Evolutionary conservation across 2,888 invertebrate species (phyloP).

Genomic region (Lithophane semibrunnea): DNA sequence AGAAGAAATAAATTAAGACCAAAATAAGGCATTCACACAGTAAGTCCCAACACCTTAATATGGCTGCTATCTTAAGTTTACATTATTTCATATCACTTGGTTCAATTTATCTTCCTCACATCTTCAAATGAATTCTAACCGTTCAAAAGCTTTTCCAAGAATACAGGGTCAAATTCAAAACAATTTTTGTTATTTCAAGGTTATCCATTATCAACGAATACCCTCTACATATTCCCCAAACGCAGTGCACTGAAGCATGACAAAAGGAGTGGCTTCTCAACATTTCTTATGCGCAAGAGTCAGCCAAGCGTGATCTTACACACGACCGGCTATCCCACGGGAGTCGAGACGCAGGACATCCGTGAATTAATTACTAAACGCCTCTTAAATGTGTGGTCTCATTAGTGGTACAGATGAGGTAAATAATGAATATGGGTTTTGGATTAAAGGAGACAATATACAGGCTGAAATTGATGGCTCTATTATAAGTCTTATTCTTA

Average conservation of each 20-base stretch:
- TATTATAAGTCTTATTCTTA: neutral
- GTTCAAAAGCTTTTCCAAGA: too few species aligned
- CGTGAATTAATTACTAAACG: constrained; percentile 49
- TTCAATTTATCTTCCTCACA: too few species aligned
- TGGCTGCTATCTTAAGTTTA: too few species aligned
- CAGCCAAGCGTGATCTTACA: constrained; percentile 73
- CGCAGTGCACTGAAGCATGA: constrained; percentile 40
- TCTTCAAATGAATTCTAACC: too few species aligned
- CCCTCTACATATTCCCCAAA: constrained; percentile 37
- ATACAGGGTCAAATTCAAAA: too few species aligned
- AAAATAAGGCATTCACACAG: too few species aligned
- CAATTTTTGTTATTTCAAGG: constrained; percentile 8
- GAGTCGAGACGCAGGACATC: constrained; percentile 63
- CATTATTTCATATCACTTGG: too few species aligned
- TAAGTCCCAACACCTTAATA: too few species aligned
- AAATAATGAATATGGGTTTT: constrained; percentile 3
- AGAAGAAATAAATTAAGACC: too few species aligned
- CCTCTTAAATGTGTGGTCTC: constrained; percentile 35
- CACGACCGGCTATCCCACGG: constrained; percentile 77
- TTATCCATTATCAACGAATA: constrained; percentile 1
- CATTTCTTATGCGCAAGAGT: constrained; percentile 54
- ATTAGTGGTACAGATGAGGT: constrained; percentile 11
- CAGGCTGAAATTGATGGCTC: neutral
- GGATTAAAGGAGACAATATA: neutral
- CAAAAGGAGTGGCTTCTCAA: constrained; percentile 60